A percentile compares a stretch with the other conserved stretches of the same genome.
Evolutionary conservation across 2,113 vertebrate species (phyloP).

Genomic region (Protobothrops flavoviridis): DNA sequence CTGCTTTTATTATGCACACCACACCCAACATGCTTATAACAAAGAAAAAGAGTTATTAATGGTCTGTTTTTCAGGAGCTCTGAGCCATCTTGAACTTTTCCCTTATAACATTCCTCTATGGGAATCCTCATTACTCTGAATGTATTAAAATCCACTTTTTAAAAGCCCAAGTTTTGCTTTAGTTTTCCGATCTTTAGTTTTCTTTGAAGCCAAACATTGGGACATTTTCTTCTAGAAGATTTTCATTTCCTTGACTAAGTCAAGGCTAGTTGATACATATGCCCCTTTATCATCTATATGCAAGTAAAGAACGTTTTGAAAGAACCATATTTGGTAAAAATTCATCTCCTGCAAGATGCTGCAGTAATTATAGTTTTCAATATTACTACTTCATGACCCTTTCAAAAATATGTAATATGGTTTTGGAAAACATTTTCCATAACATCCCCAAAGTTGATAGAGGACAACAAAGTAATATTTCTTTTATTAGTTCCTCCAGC

Average conservation of each 20-base stretch:
- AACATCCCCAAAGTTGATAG: not conserved
- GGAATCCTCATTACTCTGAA: not conserved
- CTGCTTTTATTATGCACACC: not conserved
- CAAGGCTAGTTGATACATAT: not conserved
- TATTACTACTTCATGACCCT: not conserved
- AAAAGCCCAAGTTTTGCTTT: not conserved
- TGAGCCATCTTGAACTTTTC: not conserved
- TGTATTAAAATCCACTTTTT: not conserved
- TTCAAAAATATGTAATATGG: not conserved
- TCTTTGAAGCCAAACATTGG: not conserved
- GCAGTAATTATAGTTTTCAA: not conserved
- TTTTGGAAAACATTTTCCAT: not conserved
- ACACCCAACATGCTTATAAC: not conserved
- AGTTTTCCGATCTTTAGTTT: not conserved
- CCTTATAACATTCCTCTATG: not conserved
- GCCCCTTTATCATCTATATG: not conserved
- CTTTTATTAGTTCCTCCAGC: not conserved
- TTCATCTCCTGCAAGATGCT: not conserved
- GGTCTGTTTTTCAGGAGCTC: not conserved
- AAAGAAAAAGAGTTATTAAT: not conserved
- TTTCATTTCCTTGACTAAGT: not conserved
- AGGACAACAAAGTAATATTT: not conserved
- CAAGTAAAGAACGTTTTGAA: not conserved
- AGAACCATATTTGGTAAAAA: not conserved
- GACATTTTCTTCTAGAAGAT: not conserved